Base-by-base conservation (phyloP, 2,113 vertebrate species). In the Aphelocoma coerulescens region DNA sequence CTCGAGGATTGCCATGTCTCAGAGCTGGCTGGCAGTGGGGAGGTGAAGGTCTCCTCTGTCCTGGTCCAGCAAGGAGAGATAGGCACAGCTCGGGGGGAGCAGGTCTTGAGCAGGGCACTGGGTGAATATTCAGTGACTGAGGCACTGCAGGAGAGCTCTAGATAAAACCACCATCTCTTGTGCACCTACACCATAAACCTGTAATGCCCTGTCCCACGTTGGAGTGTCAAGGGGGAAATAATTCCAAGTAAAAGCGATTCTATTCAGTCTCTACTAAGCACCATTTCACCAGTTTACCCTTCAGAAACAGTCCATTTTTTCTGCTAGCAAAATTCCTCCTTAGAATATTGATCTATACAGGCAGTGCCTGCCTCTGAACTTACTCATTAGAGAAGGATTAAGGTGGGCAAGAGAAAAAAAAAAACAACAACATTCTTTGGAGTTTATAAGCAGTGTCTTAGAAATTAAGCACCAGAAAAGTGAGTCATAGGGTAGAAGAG, bases 381-480 rank as follows among this genome's bases (percentile, higher is more conserved):
- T 91, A 74, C 65, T 94, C 83, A 89, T 96, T 95, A 93, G 87
- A 66, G 95, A 85, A 80, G 43, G 80, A 97, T 96, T 95, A 95
- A 95, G 87, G 81, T 92, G 39, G 65, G 85, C 43, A 83, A 88
- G 15, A 49, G 43, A 6, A 66, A 61, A 17, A 66, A 61, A 17
- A 54, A 20, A 30, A 10, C 26, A 49, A 4, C 54, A 82, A 49
- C 66, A 18, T 54, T 82, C 88, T 84, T 79, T 62, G 57, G 81
- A 94, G 84, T 88, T 35, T 57, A 85, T 77, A 94, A 95, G 69
- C 73, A 92, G 23, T n/a, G 72, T 23, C 59, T 92, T 35, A 96
- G 74, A 93, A 95, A 96, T 92, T 95, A 97, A 97, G 71, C 54
- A 65, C 66, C 55, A 86, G 48, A 37, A 35, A 77, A 95, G 67